Evolutionary conservation across 2,113 vertebrate species (phyloP).

Genomic region (Lethenteron reissneri): DNA sequence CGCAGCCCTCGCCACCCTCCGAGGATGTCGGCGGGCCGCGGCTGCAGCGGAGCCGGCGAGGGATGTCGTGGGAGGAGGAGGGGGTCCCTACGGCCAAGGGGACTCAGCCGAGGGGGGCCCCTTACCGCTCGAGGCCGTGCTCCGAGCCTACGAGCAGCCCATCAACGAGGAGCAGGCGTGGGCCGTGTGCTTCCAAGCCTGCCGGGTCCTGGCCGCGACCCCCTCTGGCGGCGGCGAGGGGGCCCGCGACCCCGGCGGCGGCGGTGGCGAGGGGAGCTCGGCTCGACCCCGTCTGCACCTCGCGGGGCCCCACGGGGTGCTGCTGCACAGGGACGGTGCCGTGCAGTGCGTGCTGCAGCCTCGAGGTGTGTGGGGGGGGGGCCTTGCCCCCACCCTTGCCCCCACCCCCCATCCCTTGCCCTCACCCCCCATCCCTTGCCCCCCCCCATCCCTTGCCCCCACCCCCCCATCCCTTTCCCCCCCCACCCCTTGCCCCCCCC

Average conservation of each 20-base stretch:
- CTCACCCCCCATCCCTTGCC: too few species aligned
- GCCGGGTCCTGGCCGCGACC: slow-evolving; percentile 30
- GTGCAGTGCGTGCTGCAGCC: slow-evolving; percentile 15
- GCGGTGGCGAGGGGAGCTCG: slow-evolving; percentile 9
- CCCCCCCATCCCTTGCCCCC: too few species aligned
- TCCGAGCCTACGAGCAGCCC: slow-evolving; percentile 63
- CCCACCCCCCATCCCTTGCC: too few species aligned
- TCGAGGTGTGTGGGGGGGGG: too few species aligned
- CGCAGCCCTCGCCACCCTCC: too few species aligned
- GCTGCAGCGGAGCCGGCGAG: neutral
- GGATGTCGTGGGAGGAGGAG: neutral
- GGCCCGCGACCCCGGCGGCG: slow-evolving; percentile 12
- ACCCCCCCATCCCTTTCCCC: too few species aligned
- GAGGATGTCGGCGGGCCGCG: neutral
- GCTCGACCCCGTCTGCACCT: slow-evolving; percentile 7
- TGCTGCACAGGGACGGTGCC: slow-evolving; percentile 46
- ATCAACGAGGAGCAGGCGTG: slow-evolving; percentile 95
- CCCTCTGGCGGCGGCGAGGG: slow-evolving; percentile 19
- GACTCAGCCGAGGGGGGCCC: slow-evolving; percentile 21
- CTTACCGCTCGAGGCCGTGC: slow-evolving; percentile 53
- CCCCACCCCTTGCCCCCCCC: too few species aligned
- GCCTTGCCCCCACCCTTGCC: too few species aligned
- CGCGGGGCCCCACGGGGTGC: slow-evolving; percentile 33
- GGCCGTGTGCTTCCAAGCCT: slow-evolving; percentile 87
- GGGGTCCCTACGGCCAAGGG: slow-evolving; percentile 16